Percentiles rank a stretch among this genome's conserved stretches.
phyloP scores from a whole-genome alignment of 2,113 vertebrate species.

The Syngnathus floridae region DNA sequence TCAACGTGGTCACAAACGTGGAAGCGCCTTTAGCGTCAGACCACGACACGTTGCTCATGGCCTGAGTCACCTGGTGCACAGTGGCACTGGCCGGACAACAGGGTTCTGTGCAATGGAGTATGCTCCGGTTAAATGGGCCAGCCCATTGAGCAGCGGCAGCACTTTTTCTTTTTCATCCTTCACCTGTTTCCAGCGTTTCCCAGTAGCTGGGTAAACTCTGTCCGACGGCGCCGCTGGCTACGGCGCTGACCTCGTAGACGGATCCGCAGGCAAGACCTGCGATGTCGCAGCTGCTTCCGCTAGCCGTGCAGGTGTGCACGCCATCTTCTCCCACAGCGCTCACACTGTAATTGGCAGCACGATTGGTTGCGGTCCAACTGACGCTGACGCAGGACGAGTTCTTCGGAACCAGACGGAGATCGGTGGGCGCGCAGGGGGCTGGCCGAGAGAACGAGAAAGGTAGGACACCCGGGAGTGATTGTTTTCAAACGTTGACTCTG shows the following conservation, averaged over 20 bases:
- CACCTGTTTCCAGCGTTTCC: slow-evolving; percentile 79
- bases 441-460: slow-evolving; percentile 21
- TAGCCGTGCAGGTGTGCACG: slow-evolving; percentile 64
- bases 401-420: slow-evolving; percentile 64
- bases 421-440: slow-evolving; percentile 85
- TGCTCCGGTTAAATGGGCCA: not conserved
- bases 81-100: slow-evolving; percentile 78
- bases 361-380: slow-evolving; percentile 72
- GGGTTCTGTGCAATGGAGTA: slow-evolving; percentile 65
- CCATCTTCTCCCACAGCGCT: slow-evolving; percentile 42
- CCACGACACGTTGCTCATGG: slow-evolving; percentile 84
- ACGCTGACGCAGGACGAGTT: slow-evolving; percentile 61
- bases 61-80: slow-evolving; percentile 79
- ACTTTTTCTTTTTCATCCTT: not conserved
- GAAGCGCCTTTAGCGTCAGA: slow-evolving; percentile 71
- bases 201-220: slow-evolving; percentile 83
- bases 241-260: slow-evolving; percentile 72
- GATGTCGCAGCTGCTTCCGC: slow-evolving; percentile 68
- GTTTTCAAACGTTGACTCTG: too few relatives aligned
- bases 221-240: slow-evolving; percentile 71
- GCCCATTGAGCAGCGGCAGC: not conserved
- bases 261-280: slow-evolving; percentile 77
- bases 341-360: slow-evolving; percentile 70
- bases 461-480: too few relatives aligned
- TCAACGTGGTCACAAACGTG: slow-evolving; percentile 72